Evolutionary conservation across 2,797 vertebrate species (phyloP), one percentile per base, ranked within the genome.

Genomic region (Syngnathus rostellatus): DNA sequence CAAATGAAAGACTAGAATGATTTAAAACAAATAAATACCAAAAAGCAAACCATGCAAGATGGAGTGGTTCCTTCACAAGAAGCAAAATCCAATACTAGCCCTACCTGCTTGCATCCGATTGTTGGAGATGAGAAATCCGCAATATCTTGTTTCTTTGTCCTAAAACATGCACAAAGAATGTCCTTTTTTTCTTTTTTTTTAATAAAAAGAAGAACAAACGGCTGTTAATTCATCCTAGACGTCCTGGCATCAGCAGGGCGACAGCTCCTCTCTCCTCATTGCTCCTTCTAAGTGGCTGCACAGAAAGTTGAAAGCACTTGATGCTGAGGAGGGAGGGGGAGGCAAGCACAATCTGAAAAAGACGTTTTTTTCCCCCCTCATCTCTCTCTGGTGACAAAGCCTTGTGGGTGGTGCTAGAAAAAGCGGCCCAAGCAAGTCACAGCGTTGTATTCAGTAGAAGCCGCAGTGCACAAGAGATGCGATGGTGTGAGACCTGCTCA

Each of bases 21-120:
- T 39, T 23, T 19, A 16, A 58, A 38, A 37, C 2, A 58, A 37
- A 41, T 23, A 23, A 41, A 43, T 38, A 14, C 39, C 3, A 61
- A 59, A 7, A 39, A 60, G 21, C 19, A 12, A 43, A 6, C 10
- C 59, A 62, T 25, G 16, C 21, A 17, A 21, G n/a, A 51, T n/a
- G 1, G 48, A 21, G n/a, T 21, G n/a, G 3, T 21, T 53, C n/a
- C n/a, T 21, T 53, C 50, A 53, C n/a, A 3, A 58, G 14, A 31
- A 21, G 17, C 3, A 65, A 65, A 43, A 10, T 25, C 2, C 43
- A 9, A 67, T 73, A 82, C 25, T 48, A 65, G 66, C 76, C 85
- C 72, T 91, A 92, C 91, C 91, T 92, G 88, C 86, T 89, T 79
- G 83, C 90, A 91, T 90, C 85, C 88, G 86, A 89, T 83, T 85